These are phyloP conservation scores for Zaprionus vittiger DNA, from an alignment of 1,140 invertebrate species.

Conservation along the genomic window DNA sequence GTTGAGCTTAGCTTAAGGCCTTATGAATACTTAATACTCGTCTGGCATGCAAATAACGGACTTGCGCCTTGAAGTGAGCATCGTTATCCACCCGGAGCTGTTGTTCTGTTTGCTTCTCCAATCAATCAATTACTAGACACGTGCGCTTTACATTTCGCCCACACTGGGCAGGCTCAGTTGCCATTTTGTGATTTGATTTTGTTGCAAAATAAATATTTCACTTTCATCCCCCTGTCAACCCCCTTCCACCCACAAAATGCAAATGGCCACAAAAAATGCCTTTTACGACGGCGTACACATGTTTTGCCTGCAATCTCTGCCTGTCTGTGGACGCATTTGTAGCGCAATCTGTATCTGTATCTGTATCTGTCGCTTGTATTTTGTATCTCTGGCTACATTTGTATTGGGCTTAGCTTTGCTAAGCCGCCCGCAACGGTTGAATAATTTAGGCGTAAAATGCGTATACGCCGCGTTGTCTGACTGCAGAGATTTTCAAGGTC, in stretches of 20 bases:
- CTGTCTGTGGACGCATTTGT: neutral
- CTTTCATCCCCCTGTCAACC: conserved; percentile 19
- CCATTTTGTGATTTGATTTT: conserved; percentile 49
- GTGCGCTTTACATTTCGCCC: conserved; percentile 31
- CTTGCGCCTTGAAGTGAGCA: neutral
- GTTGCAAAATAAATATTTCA: conserved; percentile 63
- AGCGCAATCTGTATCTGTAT: neutral
- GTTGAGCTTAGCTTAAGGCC: neutral
- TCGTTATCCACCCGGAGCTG: conserved; percentile 49
- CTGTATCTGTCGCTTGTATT: neutral
- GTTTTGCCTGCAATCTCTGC: conserved; percentile 1
- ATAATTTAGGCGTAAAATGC: conserved; percentile 29
- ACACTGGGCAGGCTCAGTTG: neutral
- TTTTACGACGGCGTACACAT: conserved; percentile 21
- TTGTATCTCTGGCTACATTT: neutral
- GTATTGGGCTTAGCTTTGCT: conserved; percentile 10
- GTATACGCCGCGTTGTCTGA: conserved; percentile 27
- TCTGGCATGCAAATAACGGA: conserved; percentile 25
- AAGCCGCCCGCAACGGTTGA: conserved; percentile 4
- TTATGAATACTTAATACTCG: conserved; percentile 32
- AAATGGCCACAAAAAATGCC: conserved; percentile 51
- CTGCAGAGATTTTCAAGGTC: conserved; percentile 13
- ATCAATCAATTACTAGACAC: conserved; percentile 68
- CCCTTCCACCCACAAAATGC: conserved; percentile 47
- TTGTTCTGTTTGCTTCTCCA: conserved; percentile 51